phyloP scores from a whole-genome alignment of 2,797 vertebrate genomes.

The Pangasius krempfi region DNA sequence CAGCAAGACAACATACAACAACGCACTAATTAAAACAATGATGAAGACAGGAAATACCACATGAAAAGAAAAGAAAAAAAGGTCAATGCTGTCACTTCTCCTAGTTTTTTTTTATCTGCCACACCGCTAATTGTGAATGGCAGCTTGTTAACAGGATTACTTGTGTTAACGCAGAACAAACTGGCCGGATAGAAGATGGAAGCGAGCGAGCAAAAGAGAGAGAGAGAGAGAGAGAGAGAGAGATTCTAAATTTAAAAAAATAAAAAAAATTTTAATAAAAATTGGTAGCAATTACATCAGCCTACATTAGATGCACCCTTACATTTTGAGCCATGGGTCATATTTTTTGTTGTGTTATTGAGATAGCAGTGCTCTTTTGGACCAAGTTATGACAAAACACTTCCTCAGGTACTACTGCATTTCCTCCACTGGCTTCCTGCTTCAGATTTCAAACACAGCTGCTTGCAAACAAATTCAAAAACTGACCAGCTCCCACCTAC shows the following conservation, averaged over 20 bases:
- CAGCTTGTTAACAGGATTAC: constrained; percentile 10
- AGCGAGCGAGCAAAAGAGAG: neutral
- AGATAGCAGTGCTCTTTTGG: neutral
- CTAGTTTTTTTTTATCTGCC: neutral
- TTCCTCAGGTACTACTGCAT: neutral
- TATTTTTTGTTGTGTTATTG: neutral
- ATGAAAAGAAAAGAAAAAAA: neutral
- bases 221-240: neutral
- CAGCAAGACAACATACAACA: neutral
- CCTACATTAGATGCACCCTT: neutral
- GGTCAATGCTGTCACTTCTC: neutral
- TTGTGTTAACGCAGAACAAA: neutral
- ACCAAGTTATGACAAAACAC: neutral
- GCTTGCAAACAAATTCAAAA: neutral
- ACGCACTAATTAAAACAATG: neutral
- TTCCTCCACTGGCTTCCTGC: neutral
- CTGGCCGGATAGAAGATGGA: neutral
- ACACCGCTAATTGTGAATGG: neutral
- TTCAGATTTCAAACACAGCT: neutral
- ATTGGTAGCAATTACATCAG: neutral
- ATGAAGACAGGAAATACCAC: constrained; percentile 2
- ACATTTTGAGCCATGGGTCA: neutral
- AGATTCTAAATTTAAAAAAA: neutral
- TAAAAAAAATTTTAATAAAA: neutral
- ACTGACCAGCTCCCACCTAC: neutral